These are phyloP conservation scores for Empidonax alnorum DNA, from an alignment of 2,113 vertebrate species.

Conservation along the genomic window DNA sequence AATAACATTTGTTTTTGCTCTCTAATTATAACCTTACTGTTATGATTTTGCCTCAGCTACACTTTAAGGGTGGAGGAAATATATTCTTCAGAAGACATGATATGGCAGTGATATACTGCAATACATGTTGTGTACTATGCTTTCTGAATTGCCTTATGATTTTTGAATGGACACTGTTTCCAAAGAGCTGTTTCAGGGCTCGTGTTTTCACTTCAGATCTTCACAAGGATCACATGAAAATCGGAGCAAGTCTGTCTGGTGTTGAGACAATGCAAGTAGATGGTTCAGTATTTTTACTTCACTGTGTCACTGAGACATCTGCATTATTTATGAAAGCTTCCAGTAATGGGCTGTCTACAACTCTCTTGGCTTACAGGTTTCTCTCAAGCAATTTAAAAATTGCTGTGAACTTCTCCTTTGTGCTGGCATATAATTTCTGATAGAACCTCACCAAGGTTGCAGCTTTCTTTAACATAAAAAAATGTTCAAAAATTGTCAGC, in stretches of 20 bases:
- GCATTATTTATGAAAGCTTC: not conserved
- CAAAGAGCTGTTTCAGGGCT: not conserved
- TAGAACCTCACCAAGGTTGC: not conserved
- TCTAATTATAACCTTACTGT: not conserved
- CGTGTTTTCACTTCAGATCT: slow-evolving; percentile 17
- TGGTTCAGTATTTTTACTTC: slow-evolving; percentile 69
- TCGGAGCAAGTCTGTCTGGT: slow-evolving; percentile 87
- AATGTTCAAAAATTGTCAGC: not conserved
- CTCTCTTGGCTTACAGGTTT: not conserved
- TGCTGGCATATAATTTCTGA: not conserved
- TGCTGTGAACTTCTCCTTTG: not conserved
- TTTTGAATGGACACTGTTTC: not conserved
- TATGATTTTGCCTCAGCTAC: not conserved
- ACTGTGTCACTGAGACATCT: not conserved
- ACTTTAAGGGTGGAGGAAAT: not conserved
- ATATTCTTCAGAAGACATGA: not conserved
- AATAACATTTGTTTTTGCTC: not conserved
- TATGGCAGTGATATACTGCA: not conserved
- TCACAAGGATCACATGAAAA: slow-evolving; percentile 88
- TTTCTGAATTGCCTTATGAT: not conserved
- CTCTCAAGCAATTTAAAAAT: not conserved
- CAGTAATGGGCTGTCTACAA: not conserved
- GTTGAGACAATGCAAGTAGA: slow-evolving; percentile 90
- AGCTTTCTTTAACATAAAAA: not conserved
- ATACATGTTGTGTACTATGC: not conserved